Conservation (phyloP, 1,140 invertebrate species). For the Acromyrmex heyeri region DNA sequence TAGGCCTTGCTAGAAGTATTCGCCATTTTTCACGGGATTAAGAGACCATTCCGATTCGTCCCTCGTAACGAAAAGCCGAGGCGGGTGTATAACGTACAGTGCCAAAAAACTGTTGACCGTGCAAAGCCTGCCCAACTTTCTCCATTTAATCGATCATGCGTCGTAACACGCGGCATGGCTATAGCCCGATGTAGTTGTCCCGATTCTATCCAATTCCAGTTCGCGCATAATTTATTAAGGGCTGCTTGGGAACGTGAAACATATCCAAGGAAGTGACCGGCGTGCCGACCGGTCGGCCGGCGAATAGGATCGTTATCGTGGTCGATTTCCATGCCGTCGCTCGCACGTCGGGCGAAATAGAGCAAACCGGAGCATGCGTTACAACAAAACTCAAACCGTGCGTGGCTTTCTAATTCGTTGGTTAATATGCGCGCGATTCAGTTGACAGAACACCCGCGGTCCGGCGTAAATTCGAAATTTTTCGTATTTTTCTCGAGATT, state of each 20-base stretch:
- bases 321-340: constrained; percentile 34
- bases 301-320: constrained; percentile 56
- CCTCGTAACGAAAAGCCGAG: neutral
- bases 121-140: constrained; percentile 35
- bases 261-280: constrained; percentile 42
- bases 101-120: neutral
- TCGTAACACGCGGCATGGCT: constrained; percentile 49
- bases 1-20: neutral
- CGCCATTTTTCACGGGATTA: constrained; percentile 27
- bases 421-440: neutral
- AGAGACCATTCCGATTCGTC: neutral
- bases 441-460: neutral
- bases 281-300: neutral
- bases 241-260: constrained; percentile 38
- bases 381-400: constrained; percentile 13
- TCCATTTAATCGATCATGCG: constrained; percentile 62
- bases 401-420: constrained; percentile 54
- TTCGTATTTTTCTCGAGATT: neutral
- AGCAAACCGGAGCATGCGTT: constrained; percentile 35
- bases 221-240: constrained; percentile 64
- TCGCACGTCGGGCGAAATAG: constrained; percentile 28
- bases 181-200: constrained; percentile 59
- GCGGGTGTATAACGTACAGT: neutral
- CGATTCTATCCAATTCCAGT: constrained; percentile 56
- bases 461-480: neutral